A percentile compares a stretch with the other conserved stretches of the same genome.
Conservation (phyloP, 2,113 vertebrate genomes). For the Eudyptes chrysolophus region DNA sequence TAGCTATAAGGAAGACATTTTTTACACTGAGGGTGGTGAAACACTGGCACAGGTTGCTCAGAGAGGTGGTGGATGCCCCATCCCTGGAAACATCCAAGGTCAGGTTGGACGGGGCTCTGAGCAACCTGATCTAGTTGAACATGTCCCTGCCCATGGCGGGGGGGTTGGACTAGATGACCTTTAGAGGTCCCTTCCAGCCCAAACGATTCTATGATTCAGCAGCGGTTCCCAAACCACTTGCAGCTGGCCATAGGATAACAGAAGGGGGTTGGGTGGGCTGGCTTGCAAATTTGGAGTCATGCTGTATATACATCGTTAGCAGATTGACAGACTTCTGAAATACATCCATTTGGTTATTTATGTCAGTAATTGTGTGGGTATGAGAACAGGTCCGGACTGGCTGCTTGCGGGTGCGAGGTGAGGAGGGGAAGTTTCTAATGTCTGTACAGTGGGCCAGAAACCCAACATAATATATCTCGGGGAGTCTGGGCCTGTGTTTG, state of each 20-base stretch:
- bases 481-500: not conserved
- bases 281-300: not conserved
- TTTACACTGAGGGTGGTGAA: not conserved
- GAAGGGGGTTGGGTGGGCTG: not conserved
- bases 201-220: not conserved
- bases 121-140: not conserved
- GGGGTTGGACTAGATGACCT: not conserved
- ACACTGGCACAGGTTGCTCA: not conserved
- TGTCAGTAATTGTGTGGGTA: not conserved
- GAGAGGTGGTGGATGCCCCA: not conserved
- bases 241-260: not conserved
- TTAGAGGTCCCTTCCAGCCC: not conserved
- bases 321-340: not conserved
- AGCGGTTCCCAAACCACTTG: not conserved
- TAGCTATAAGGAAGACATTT: too few species aligned
- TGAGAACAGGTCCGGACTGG: not conserved
- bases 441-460: not conserved
- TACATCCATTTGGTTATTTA: not conserved
- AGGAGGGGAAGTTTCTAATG: not conserved
- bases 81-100: not conserved
- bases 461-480: fast-evolving
- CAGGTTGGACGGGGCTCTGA: not conserved
- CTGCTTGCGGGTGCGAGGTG: not conserved
- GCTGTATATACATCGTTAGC: not conserved
- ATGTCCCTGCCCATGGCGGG: not conserved